Base-by-base conservation (phyloP, 2,797 vertebrate genomes). In the Thunnus albacares region DNA sequence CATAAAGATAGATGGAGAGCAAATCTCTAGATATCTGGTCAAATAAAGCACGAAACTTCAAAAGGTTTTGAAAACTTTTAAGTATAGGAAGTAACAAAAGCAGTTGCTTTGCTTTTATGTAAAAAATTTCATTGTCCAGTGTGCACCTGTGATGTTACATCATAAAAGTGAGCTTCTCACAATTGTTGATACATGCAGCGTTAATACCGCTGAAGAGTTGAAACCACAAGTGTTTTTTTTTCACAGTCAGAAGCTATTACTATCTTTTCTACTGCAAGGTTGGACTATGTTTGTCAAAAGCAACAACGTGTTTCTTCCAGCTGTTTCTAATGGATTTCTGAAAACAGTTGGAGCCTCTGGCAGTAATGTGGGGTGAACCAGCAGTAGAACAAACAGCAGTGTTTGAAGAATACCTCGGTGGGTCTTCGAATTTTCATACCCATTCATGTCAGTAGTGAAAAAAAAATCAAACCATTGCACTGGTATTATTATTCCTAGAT, bases 241-340 rank as follows among this genome's bases (percentile, higher is more conserved):
- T 49, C 49, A 4, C 75, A 81, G 57, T 82, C 74, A 35, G 60
- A 65, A 24, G 15, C 56, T 64, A 67, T 85, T 87, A 80, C 56
- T 10, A 24, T 59, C 69, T 83, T 62, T 78, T 81, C 51, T 45
- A 11, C 59, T n/a, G 22, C 61, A 14, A 57, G 47, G 69, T 85
- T 71, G 79, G 76, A 63, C 82, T 66, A 5, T 33, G 41, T 81
- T 83, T 70, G 68, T 79, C 74, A 84, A 62, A 84, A 76, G 71
- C 84, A 75, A 64, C 76, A 60, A 75, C 82, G 75, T 67, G 84
- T 85, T 74, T 86, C 81, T 82, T 84, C 65, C 74, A 77, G 79
- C 80, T 84, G 84, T 85, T 89, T 69, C 77, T 77, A 83, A 84
- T 83, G 75, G 76, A 81, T 85, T 85, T 77, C 20, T 87, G 71